These are phyloP conservation scores for Epizoanthus ramosus DNA, from an alignment of 92 coral and sea anemone species.

Conservation along the genomic window DNA sequence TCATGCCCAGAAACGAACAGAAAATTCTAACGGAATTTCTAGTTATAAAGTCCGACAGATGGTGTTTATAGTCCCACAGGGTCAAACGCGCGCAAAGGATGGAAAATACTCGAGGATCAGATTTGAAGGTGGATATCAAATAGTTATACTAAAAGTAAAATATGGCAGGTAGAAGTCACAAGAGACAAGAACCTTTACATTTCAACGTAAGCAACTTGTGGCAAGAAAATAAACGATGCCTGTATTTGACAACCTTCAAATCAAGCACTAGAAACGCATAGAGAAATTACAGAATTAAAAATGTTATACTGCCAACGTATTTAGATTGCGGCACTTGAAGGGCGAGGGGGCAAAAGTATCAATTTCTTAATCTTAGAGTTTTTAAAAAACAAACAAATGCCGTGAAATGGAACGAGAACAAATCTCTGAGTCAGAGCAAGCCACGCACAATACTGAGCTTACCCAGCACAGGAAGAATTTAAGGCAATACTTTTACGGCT, in stretches of 20 bases:
- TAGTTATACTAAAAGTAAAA: background rate
- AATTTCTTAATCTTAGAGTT: background rate
- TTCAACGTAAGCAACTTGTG: conserved; percentile 3
- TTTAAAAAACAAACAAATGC: background rate
- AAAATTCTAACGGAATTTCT: too few species aligned
- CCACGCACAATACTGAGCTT: too few species aligned
- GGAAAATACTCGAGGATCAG: too few species aligned
- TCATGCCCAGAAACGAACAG: too few species aligned
- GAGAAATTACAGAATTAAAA: background rate
- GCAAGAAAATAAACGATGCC: background rate
- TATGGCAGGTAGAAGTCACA: background rate
- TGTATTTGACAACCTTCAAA: background rate
- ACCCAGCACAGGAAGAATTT: too few species aligned
- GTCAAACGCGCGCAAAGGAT: too few species aligned
- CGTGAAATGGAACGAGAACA: background rate
- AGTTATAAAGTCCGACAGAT: too few species aligned
- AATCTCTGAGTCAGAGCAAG: too few species aligned
- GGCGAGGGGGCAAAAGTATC: background rate
- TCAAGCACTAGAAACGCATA: background rate
- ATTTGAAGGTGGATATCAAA: too few species aligned
- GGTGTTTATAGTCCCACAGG: too few species aligned
- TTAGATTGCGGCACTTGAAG: background rate
- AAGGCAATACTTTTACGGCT: background rate
- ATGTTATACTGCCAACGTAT: background rate
- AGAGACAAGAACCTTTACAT: background rate